These are phyloP conservation scores for Mus minutoides DNA, from an alignment of 2,797 vertebrate genomes.

Conservation along the genomic window DNA sequence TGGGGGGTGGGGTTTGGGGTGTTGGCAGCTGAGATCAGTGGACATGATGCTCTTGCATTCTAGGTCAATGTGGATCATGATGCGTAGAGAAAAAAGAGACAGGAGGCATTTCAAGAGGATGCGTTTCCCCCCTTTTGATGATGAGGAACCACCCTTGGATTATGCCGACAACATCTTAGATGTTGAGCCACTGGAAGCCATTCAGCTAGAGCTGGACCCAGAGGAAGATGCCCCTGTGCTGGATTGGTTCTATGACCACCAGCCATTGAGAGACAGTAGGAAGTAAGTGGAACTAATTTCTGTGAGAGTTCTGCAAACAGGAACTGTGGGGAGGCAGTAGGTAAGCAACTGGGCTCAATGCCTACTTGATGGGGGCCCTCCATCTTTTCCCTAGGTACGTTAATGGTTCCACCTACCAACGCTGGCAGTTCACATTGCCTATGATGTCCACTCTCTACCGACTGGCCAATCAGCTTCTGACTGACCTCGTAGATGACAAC, in stretches of 20 bases:
- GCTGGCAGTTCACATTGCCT: constrained; percentile 98
- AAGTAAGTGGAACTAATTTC: constrained; percentile 88
- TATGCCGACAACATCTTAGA: constrained; percentile 99
- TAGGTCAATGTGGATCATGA: constrained; percentile 99
- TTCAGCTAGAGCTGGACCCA: constrained; percentile 97
- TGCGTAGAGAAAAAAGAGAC: constrained; percentile 98
- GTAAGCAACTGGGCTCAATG: background rate
- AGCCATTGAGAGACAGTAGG: constrained; percentile 95
- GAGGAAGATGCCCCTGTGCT: constrained; percentile 95
- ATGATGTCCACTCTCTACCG: constrained; percentile 99
- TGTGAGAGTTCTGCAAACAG: background rate
- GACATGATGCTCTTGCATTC: background rate
- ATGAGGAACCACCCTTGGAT: constrained; percentile 98
- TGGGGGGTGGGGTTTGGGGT: background rate
- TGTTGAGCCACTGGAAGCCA: constrained; percentile 98
- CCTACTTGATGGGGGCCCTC: rapidly evolving
- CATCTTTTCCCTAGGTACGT: constrained; percentile 90
- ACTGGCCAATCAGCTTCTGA: constrained; percentile 98
- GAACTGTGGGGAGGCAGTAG: background rate
- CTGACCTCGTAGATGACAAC: constrained; percentile 97
- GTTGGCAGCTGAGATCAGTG: background rate
- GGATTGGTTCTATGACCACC: constrained; percentile 99
- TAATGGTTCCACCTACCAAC: constrained; percentile 98
- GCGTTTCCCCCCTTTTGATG: constrained; percentile 98
- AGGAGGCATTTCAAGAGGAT: constrained; percentile 99